Conservation (phyloP, 1,140 invertebrate genomes). For the Liolophura sinensis region DNA sequence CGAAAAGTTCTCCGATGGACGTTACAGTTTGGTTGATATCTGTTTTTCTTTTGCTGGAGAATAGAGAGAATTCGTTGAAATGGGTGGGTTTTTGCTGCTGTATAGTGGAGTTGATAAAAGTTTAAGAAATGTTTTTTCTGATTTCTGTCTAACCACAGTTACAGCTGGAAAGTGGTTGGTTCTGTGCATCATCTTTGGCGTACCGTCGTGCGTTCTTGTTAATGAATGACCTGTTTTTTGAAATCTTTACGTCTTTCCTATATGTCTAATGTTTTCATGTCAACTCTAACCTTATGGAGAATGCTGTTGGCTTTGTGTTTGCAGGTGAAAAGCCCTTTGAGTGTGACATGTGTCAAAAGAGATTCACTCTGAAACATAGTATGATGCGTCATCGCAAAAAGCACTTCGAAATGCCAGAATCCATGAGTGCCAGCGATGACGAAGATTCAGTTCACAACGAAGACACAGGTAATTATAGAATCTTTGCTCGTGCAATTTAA, state of each 20-base stretch:
- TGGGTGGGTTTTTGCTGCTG: too few relatives aligned
- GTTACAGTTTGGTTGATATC: too few relatives aligned
- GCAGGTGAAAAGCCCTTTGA: constrained; percentile 53
- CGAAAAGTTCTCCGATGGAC: too few relatives aligned
- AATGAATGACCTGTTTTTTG: neutral
- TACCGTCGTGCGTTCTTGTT: too few relatives aligned
- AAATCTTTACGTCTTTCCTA: neutral
- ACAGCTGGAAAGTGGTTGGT: too few relatives aligned
- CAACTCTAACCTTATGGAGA: neutral
- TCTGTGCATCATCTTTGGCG: too few relatives aligned
- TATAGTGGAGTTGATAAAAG: too few relatives aligned
- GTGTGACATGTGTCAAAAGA: constrained; percentile 67
- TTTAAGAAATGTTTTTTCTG: too few relatives aligned
- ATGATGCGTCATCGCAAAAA: constrained; percentile 88
- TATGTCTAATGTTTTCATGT: too few relatives aligned
- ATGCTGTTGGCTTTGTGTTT: constrained; percentile 6
- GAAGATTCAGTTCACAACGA: constrained; percentile 12
- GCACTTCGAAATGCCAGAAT: constrained; percentile 20
- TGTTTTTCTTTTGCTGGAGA: too few relatives aligned
- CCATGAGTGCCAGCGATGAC: constrained; percentile 25
- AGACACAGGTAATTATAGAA: neutral
- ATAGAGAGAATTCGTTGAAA: too few relatives aligned
- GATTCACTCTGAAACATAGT: constrained; percentile 90
- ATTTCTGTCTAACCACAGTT: too few relatives aligned
- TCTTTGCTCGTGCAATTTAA: neutral